phyloP scores from a whole-genome alignment of 2,888 invertebrate genomes.

The Luffia ferchaultella region DNA sequence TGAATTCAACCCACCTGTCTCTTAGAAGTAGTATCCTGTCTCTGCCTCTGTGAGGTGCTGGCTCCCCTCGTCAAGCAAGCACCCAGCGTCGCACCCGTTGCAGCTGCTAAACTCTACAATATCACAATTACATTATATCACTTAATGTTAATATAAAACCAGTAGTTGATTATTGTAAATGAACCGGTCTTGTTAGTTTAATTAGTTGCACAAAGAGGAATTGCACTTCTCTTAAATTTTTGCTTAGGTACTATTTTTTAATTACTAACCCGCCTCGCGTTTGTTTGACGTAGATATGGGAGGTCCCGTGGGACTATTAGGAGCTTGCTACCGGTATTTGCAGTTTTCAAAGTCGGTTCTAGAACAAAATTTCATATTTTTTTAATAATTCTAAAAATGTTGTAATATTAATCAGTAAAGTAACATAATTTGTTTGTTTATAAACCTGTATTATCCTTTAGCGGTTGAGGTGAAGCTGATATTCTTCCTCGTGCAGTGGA shows the following conservation, averaged over 20 bases:
- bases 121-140: not conserved
- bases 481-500: not conserved
- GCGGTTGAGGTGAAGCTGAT: not conserved
- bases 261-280: constrained; percentile 58
- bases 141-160: not conserved
- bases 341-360: constrained; percentile 51
- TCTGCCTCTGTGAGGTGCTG: constrained; percentile 64
- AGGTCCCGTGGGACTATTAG: constrained; percentile 56
- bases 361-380: constrained; percentile 16
- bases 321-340: constrained; percentile 45
- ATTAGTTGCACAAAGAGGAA: too few relatives aligned
- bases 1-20: constrained; percentile 46
- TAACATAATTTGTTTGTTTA: not conserved
- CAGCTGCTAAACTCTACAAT: constrained; percentile 57
- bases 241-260: too few relatives aligned
- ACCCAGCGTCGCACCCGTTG: constrained; percentile 64
- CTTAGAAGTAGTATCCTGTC: constrained; percentile 56
- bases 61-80: constrained; percentile 65
- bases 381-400: not conserved
- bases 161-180: too few relatives aligned
- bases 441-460: not conserved
- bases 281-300: constrained; percentile 60
- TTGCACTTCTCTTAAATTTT: too few relatives aligned
- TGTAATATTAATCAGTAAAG: not conserved
- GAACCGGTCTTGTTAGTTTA: too few relatives aligned